These are phyloP conservation scores for Achlya flavicornis DNA, from an alignment of 2,888 invertebrate genomes.

Conservation along the genomic window DNA sequence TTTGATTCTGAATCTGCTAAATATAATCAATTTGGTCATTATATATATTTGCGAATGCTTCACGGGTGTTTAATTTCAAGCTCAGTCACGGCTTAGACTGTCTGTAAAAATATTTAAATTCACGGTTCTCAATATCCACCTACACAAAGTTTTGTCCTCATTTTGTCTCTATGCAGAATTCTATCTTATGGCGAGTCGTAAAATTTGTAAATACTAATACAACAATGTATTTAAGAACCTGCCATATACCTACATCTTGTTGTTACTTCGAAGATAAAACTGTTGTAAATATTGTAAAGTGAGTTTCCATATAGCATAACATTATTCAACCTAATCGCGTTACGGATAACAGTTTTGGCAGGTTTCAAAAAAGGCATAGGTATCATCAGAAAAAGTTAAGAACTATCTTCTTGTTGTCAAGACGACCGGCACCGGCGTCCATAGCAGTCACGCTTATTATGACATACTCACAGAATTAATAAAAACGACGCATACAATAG, in stretches of 20 bases:
- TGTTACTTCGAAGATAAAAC: too few species aligned
- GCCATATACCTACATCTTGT: too few species aligned
- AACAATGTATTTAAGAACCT: not conserved
- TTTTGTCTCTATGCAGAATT: not conserved
- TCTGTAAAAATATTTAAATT: not conserved
- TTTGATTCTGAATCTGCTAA: not conserved
- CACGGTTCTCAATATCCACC: not conserved
- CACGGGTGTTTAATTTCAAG: too few species aligned
- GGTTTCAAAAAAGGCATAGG: too few species aligned
- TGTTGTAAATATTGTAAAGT: too few species aligned
- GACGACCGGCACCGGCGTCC: not conserved
- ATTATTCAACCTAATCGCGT: too few species aligned
- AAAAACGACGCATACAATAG: slow-evolving; percentile 24
- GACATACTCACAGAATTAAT: slow-evolving; percentile 16
- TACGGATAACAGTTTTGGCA: too few species aligned
- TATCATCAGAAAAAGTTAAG: too few species aligned
- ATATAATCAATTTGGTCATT: not conserved
- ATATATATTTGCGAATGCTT: too few species aligned
- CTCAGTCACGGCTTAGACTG: not conserved
- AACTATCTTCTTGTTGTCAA: not conserved
- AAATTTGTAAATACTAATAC: not conserved
- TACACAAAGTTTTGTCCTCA: not conserved
- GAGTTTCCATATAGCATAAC: too few species aligned
- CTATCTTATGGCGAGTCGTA: not conserved
- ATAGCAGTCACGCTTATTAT: not conserved